A percentile compares a stretch with the other conserved stretches of the same genome.
Evolutionary conservation across 2,113 vertebrate species (phyloP).

Genomic region (Ciconia stormi): DNA sequence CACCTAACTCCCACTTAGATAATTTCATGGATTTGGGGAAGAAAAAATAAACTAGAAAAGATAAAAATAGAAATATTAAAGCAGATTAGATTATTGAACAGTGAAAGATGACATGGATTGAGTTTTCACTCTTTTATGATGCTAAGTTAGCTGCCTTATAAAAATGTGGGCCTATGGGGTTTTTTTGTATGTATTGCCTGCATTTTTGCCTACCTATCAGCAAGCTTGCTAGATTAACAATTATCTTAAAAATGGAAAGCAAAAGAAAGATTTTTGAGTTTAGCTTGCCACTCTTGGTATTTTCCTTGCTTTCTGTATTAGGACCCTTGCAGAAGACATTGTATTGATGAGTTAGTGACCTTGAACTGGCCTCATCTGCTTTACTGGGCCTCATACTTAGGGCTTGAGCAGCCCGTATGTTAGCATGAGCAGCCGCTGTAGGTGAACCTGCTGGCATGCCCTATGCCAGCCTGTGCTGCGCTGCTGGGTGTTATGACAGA

Average conservation of each 20-base stretch:
- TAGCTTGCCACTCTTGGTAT: background rate
- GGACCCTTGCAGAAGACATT: background rate
- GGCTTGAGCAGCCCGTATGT: background rate
- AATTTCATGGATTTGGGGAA: background rate
- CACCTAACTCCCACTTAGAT: background rate
- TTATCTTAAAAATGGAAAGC: background rate
- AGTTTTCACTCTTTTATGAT: background rate
- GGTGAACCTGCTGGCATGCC: background rate
- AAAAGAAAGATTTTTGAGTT: background rate
- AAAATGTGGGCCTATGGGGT: background rate
- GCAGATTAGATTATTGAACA: background rate
- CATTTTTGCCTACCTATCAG: background rate
- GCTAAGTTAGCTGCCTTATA: background rate
- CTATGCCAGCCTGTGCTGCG: accelerated
- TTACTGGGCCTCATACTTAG: accelerated
- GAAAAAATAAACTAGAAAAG: constrained; percentile 1
- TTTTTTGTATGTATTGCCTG: background rate
- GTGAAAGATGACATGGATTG: background rate
- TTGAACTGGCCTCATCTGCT: background rate
- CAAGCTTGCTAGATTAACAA: background rate
- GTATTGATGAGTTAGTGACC: background rate
- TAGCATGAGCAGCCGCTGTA: accelerated
- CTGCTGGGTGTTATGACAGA: background rate
- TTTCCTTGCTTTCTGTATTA: background rate
- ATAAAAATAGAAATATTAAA: background rate